Base-by-base conservation (phyloP, 2,113 vertebrate species). In the Potamarius usumacintae region DNA sequence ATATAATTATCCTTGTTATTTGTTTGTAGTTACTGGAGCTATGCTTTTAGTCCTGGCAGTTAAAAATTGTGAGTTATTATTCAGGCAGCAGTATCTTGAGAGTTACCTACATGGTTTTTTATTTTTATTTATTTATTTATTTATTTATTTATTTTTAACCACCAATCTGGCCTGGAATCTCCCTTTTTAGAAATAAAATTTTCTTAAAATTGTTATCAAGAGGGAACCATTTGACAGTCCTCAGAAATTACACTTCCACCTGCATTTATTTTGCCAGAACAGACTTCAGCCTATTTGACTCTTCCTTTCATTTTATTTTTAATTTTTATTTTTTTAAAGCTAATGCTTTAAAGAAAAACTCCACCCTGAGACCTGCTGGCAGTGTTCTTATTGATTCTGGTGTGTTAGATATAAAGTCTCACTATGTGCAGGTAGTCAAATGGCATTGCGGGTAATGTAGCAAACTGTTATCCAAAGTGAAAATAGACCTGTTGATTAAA, bases 1-100 rank as follows among this genome's bases (percentile, higher is more conserved):
- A 4, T 14, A 27, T 62, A 67, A 86, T 72, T 74, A 74, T 55
- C 55, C 69, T 62, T 80, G 18, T 55, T 80, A 86, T 80, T 80
- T 86, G 72, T 85, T 62, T 85, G 76, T 15, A 80, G n/a, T 80
- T 79, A 53, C 76, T 42, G 30, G 62, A 86, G 50, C 60, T 67
- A 77, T 65, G 72, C 58, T 67, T 86, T 86, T 67, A 78, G 0
- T 86, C 65, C 50, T 67, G 74, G n/a, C 76, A 80, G 27, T 80
- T 86, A 60, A 86, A 55, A 34, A 67, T 8, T 65, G 48, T 79
- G 48, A 85, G 72, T 85, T 65, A 77, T 76, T 78, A 53, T 77
- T 15, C 58, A 63, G 58, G 83, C 55, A 48, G 60, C 69, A 18
- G 53, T 74, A 60, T n/a, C 27, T 60, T n/a, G 25, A 62, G 48